Conservation (phyloP, 2,797 vertebrate species). For the Chaetophractus vellerosus region DNA sequence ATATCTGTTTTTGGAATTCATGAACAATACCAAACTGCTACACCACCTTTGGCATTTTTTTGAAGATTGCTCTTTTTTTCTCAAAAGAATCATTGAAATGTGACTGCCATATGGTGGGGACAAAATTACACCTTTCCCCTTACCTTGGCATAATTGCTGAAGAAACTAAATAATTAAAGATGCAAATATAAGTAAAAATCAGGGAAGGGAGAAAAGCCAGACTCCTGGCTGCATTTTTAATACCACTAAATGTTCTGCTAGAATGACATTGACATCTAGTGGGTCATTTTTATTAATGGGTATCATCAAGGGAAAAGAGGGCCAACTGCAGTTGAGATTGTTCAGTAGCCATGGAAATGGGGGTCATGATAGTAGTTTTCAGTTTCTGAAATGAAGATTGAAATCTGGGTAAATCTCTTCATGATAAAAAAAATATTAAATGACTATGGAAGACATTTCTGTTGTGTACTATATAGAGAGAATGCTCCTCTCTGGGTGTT, state of each 20-base stretch:
- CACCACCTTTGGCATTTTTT: neutral
- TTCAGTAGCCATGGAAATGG: neutral
- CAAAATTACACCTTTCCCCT: conserved; percentile 21
- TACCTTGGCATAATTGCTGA: neutral
- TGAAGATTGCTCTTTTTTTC: neutral
- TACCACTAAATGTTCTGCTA: conserved; percentile 6
- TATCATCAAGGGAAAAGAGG: neutral
- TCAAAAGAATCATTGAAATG: conserved; percentile 8
- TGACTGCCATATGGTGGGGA: neutral
- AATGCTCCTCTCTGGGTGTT: neutral
- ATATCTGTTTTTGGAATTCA: no score
- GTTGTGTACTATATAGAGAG: neutral
- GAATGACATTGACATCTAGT: conserved; percentile 5
- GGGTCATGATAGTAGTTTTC: neutral
- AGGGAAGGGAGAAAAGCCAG: neutral
- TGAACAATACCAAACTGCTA: no score
- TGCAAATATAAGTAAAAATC: conserved; percentile 27
- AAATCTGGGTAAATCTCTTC: conserved; percentile 11
- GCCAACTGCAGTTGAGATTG: neutral
- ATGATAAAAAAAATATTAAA: conserved; percentile 50
- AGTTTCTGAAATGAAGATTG: conserved; percentile 55
- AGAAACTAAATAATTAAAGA: conserved; percentile 61
- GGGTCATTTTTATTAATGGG: conserved; percentile 52
- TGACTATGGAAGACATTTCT: conserved; percentile 12
- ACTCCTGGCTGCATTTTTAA: neutral